Evolutionary conservation across 2,113 vertebrate genomes (phyloP).

Genomic region (Mobula hypostoma): DNA sequence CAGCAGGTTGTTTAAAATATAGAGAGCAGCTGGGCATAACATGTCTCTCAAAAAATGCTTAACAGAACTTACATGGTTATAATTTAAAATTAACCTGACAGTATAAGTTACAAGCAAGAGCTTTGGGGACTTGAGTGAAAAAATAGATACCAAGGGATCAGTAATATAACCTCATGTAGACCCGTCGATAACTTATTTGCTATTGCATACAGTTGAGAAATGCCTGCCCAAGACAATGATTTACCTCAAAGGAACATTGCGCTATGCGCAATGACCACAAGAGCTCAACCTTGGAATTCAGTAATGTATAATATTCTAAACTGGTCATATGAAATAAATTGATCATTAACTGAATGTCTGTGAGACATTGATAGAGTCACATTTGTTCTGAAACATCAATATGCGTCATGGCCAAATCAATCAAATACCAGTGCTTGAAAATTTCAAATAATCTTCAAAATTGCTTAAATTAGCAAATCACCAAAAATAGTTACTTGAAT

Average conservation of each 20-base stretch:
- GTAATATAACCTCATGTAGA: background rate
- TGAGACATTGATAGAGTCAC: background rate
- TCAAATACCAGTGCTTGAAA: background rate
- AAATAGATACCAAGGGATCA: background rate
- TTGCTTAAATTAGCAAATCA: background rate
- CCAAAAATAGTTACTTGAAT: background rate
- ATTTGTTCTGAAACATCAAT: background rate
- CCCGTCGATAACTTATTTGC: background rate
- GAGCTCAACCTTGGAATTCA: background rate
- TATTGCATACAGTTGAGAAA: background rate
- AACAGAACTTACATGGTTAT: background rate
- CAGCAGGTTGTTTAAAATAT: slow-evolving; percentile 51
- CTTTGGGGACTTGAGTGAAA: background rate
- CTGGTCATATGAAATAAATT: background rate
- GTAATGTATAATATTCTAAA: background rate
- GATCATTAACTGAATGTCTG: background rate
- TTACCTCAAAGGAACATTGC: slow-evolving; percentile 7
- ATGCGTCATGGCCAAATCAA: background rate
- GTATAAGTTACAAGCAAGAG: background rate
- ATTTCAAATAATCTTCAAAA: background rate
- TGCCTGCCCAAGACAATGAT: background rate
- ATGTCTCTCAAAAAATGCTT: slow-evolving; percentile 30
- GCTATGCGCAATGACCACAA: background rate
- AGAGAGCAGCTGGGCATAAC: slow-evolving; percentile 45
- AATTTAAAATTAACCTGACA: slow-evolving; percentile 31